phyloP scores from a whole-genome alignment of 1,140 invertebrate species.

The Meloidogyne floridensis region DNA sequence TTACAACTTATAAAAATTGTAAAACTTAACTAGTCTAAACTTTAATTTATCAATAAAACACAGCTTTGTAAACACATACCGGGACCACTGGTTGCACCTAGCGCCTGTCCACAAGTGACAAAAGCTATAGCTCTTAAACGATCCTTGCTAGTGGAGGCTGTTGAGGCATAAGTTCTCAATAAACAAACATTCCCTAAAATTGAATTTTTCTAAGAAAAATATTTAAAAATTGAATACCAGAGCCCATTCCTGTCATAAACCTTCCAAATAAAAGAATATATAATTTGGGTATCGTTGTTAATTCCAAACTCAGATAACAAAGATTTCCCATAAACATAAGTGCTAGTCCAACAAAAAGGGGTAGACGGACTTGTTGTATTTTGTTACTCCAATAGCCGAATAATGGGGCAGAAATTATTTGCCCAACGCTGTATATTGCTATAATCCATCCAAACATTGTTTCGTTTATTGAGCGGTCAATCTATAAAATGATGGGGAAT shows the following conservation, averaged over 20 bases:
- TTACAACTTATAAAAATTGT: too few relatives aligned
- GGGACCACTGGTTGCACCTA: conserved; percentile 45
- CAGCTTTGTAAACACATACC: neutral
- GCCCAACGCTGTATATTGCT: conserved; percentile 67
- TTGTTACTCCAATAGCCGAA: conserved; percentile 67
- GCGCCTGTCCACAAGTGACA: conserved; percentile 50
- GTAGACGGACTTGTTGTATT: conserved; percentile 60
- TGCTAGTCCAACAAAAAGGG: conserved; percentile 64
- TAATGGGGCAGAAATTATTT: conserved; percentile 67
- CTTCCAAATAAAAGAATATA: conserved; percentile 47
- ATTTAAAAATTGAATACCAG: conserved; percentile 27
- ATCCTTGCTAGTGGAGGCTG: conserved; percentile 44
- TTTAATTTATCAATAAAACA: too few relatives aligned
- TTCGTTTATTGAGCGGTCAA: conserved; percentile 64
- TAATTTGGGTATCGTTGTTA: conserved; percentile 24
- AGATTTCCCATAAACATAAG: conserved; percentile 67
- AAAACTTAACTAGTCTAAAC: too few relatives aligned
- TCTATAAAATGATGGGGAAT: conserved; percentile 46
- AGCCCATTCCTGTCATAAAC: conserved; percentile 52
- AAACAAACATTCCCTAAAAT: conserved; percentile 43
- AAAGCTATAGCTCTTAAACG: conserved; percentile 51
- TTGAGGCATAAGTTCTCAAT: conserved; percentile 52
- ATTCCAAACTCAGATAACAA: conserved; percentile 61
- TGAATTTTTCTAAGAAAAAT: neutral
- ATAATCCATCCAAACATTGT: conserved; percentile 68